Evolutionary conservation across 23 tunicate genomes (phyloP).

Genomic region (Ascidia mentula): DNA sequence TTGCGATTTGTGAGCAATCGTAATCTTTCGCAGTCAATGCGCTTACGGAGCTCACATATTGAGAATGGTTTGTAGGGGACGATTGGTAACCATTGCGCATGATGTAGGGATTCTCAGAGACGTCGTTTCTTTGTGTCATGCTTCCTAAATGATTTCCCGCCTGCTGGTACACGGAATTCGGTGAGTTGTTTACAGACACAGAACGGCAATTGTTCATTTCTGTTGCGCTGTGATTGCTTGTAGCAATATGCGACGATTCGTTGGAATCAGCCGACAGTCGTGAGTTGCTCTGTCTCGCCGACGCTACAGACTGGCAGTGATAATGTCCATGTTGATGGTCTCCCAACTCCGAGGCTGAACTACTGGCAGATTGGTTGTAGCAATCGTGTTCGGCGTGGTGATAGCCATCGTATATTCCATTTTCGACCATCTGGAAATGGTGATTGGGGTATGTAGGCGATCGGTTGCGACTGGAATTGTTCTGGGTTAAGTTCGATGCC

Average conservation of each 20-base stretch:
- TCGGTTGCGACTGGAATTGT: neutral
- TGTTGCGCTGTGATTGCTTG: neutral
- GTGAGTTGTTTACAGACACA: neutral
- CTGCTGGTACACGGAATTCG: neutral
- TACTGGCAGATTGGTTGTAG: neutral
- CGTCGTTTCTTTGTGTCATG: neutral
- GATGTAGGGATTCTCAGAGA: neutral
- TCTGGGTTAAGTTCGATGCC: neutral
- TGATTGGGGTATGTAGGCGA: neutral
- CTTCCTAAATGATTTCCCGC: neutral
- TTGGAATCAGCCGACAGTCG: constrained; percentile 1
- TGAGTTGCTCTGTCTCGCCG: neutral
- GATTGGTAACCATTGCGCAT: neutral
- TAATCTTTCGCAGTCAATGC: neutral
- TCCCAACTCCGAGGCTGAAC: neutral
- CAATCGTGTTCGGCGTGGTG: neutral
- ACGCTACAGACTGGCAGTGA: neutral
- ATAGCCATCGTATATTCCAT: neutral
- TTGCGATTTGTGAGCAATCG: neutral
- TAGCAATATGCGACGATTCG: constrained; percentile 7
- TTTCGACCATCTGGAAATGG: neutral
- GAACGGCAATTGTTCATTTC: neutral
- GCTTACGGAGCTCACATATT: neutral
- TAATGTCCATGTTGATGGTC: neutral
- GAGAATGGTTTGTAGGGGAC: neutral